phyloP scores from a whole-genome alignment of 1,140 invertebrate genomes.

The Brachystomella parvula region DNA sequence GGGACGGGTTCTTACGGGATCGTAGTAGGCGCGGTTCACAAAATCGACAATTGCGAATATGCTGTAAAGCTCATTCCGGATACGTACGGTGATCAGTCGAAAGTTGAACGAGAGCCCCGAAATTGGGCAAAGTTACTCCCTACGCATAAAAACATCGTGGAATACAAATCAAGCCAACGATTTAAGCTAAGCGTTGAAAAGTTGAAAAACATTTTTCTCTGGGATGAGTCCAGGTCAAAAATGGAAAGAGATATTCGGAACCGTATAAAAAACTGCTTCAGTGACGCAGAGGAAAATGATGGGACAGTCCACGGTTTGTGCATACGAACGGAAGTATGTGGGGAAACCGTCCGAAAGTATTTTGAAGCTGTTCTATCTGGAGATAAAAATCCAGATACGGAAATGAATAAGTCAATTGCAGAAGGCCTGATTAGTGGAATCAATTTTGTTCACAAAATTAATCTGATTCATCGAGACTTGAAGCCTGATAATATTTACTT shows the following conservation, averaged over 20 bases:
- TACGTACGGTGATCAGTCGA: background rate
- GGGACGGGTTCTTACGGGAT: background rate
- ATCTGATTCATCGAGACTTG: background rate
- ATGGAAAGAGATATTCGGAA: background rate
- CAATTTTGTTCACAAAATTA: background rate
- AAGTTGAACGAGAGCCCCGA: background rate
- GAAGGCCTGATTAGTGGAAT: background rate
- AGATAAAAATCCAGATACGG: background rate
- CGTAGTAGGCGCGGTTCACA: background rate
- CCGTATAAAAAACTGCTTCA: background rate
- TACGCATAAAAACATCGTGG: background rate
- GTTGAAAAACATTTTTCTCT: background rate
- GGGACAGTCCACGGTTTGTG: background rate
- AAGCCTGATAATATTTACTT: constrained; percentile 7
- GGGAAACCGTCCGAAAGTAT: background rate
- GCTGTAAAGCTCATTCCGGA: background rate
- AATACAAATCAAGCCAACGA: background rate
- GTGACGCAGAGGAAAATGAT: background rate
- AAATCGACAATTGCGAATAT: background rate
- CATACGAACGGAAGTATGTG: background rate
- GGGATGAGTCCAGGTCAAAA: background rate
- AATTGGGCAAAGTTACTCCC: background rate
- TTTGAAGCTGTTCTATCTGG: background rate
- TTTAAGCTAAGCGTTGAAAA: background rate
- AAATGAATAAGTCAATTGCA: background rate